phyloP scores from a whole-genome alignment of 2,888 invertebrate genomes.

The Cheilosia vulpina region DNA sequence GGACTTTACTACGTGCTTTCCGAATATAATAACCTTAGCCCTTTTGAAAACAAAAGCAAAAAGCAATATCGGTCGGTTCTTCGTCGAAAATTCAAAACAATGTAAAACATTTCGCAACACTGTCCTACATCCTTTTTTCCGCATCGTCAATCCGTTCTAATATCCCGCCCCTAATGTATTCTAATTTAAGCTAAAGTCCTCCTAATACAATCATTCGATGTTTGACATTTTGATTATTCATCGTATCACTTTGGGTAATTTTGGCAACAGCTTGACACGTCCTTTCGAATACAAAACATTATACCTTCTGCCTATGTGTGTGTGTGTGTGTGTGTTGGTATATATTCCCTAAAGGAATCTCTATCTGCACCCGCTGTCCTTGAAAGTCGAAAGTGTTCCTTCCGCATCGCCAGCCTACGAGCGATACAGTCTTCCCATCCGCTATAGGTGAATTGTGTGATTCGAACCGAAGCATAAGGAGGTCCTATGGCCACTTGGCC shows the following conservation, averaged over 20 bases:
- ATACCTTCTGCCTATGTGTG: constrained; percentile 1
- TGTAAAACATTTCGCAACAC: constrained; percentile 44
- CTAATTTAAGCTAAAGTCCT: constrained; percentile 51
- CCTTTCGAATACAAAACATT: constrained; percentile 53
- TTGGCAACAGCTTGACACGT: constrained; percentile 67
- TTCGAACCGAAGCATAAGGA: constrained; percentile 26
- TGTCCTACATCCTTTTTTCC: constrained; percentile 26
- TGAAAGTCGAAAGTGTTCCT: constrained; percentile 19
- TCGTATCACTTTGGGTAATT: constrained; percentile 64
- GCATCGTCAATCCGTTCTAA: constrained; percentile 4
- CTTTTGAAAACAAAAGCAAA: constrained; percentile 7
- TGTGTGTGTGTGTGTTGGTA: neutral
- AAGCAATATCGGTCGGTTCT: neutral
- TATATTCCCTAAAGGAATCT: constrained; percentile 3
- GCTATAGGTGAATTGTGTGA: constrained; percentile 35
- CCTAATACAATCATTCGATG: constrained; percentile 53
- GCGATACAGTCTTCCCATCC: neutral
- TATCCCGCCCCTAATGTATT: constrained; percentile 44
- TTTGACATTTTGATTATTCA: constrained; percentile 70
- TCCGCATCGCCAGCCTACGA: constrained; percentile 1
- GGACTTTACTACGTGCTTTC: no score
- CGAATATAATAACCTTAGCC: constrained; percentile 6
- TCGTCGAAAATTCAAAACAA: constrained; percentile 29
- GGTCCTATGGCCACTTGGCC: neutral
- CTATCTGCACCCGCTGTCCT: neutral